A percentile compares a stretch with the other conserved stretches of the same genome.
These are phyloP conservation scores for Aphis gossypii DNA, from an alignment of 1,140 invertebrate species.

Conservation along the genomic window DNA sequence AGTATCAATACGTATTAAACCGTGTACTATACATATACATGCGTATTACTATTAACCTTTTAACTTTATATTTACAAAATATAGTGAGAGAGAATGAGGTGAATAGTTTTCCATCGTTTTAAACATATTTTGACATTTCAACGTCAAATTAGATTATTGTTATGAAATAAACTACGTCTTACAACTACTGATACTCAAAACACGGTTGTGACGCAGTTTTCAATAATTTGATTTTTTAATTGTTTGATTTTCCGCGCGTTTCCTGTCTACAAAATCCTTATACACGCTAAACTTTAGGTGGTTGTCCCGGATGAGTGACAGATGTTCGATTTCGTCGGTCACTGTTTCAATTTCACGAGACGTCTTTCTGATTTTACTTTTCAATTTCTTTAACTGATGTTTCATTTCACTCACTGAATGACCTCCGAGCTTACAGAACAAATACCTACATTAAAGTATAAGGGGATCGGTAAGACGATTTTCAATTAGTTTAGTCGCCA, in stretches of 20 bases:
- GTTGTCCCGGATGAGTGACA: slow-evolving; percentile 36
- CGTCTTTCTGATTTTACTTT: neutral
- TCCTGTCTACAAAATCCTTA: neutral
- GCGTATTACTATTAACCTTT: neutral
- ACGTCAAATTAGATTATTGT: neutral
- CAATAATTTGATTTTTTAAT: neutral
- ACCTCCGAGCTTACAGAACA: neutral
- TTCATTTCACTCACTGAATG: neutral
- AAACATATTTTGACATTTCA: neutral
- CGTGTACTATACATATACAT: neutral
- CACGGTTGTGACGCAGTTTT: neutral
- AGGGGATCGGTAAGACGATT: neutral
- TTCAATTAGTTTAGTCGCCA: neutral
- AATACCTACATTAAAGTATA: neutral
- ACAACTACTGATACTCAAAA: neutral
- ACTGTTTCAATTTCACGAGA: neutral
- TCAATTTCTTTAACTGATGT: neutral
- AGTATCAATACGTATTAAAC: neutral
- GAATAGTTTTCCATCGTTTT: neutral
- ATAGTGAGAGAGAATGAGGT: neutral
- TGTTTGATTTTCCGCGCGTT: neutral
- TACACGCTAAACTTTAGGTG: neutral
- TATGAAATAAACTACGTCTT: neutral
- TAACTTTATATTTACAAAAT: neutral
- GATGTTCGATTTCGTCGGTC: neutral